These are phyloP conservation scores for Andrena dorsata DNA, from an alignment of 2,888 invertebrate species.

Conservation along the genomic window DNA sequence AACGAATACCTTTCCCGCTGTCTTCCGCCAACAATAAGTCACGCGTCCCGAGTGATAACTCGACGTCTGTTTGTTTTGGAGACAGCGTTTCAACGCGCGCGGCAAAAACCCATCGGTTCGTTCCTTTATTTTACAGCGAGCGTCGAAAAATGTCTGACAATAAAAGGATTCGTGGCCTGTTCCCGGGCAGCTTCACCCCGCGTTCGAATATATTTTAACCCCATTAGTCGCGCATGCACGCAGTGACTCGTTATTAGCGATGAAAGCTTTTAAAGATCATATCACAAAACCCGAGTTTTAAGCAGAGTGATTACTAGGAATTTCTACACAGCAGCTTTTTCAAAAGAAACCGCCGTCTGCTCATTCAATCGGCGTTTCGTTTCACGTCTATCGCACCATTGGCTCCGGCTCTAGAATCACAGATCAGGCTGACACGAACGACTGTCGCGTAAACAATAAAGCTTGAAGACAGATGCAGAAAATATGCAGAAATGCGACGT, in stretches of 20 bases:
- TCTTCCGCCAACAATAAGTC: constrained; percentile 55
- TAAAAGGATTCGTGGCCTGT: background rate
- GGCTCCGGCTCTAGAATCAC: background rate
- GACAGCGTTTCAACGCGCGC: constrained; percentile 38
- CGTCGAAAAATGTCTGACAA: constrained; percentile 11
- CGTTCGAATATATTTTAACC: background rate
- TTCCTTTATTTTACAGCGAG: constrained; percentile 14
- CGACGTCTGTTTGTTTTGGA: constrained; percentile 55
- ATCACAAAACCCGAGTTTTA: too few species aligned
- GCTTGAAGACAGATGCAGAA: background rate
- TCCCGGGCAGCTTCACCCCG: background rate
- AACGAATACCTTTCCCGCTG: constrained; percentile 53
- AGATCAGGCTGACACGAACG: background rate
- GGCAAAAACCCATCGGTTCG: constrained; percentile 38
- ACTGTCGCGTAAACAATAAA: background rate
- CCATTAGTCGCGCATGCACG: background rate
- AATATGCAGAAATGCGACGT: background rate
- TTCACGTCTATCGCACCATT: background rate
- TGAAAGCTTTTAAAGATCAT: too few species aligned
- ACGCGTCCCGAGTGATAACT: constrained; percentile 54
- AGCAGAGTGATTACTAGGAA: too few species aligned
- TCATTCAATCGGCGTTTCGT: background rate
- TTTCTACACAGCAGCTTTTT: background rate
- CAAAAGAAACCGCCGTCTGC: background rate
- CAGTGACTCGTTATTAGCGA: background rate